Base-by-base conservation (phyloP, 2,113 vertebrate species). In the Chelonoidis abingdonii region DNA sequence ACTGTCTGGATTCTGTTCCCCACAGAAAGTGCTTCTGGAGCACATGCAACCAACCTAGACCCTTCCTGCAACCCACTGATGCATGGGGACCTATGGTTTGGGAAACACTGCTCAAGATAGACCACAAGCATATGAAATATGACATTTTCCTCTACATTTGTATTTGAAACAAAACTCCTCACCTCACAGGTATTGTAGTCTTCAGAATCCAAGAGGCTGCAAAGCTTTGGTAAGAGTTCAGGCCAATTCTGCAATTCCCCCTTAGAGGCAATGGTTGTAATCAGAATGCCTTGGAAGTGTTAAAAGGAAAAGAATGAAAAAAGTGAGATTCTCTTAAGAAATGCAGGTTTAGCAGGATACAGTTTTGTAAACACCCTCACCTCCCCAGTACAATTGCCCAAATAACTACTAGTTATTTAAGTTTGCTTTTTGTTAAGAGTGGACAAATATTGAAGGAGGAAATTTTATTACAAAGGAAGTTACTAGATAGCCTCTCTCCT, bases 151-250 rank as follows among this genome's bases (percentile, higher is more conserved):
- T 49, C 27, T 38, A 49, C 50, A 56, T 78, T 80, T 89, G 5
- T 84, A 21, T 53, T 93, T 94, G 65, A 35, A 72, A 0, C 9
- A 84, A 56, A 29, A 53, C 19, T 47, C 11, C 97, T 98, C 97
- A 99, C 99, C 98, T 99, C 99, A 97, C 99, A 99, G 14, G 99
- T 99, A 98, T 99, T 99, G 96, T 99, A 99, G 97, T 99, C 99
- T 96, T 99, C 99, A 80, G 99, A 99, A 97, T 99, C 99, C 98
- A 99, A 98, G 24, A 99, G 98, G 92, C 98, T 98, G 96, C 99
- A 99, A 88, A 99, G 99, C 96, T 99, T 99, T 84, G 99, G 99
- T 89, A 99, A 98, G 44, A 99, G 99, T 84, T 99, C 99, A 5
- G 99, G 99, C 99, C 99, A 99, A 97, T 99, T 99, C 93, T 99